Conservation (phyloP, 2,113 vertebrate species). For the Camelus dromedarius region DNA sequence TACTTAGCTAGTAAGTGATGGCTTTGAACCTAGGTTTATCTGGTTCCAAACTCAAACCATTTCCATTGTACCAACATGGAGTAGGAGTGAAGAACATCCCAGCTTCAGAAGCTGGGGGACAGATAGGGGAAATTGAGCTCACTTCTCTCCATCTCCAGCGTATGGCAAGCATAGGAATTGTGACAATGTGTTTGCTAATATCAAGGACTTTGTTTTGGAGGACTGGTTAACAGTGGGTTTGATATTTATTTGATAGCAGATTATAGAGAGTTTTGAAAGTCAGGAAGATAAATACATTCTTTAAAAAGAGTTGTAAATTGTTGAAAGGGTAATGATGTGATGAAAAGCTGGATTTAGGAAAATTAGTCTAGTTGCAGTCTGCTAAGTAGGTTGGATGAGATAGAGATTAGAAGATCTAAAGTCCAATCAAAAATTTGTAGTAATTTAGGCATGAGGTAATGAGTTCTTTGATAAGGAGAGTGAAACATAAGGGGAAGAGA, state of each 20-base stretch:
- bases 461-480: slow-evolving; percentile 13
- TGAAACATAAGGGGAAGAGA: not conserved
- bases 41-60: slow-evolving; percentile 41
- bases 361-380: slow-evolving; percentile 14
- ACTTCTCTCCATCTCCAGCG: not conserved
- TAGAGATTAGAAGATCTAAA: not conserved
- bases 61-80: not conserved
- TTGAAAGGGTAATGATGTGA: slow-evolving; percentile 39
- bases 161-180: not conserved
- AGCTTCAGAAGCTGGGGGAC: not conserved
- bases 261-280: not conserved
- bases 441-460: slow-evolving; percentile 13
- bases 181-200: not conserved
- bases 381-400: not conserved
- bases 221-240: not conserved
- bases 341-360: slow-evolving; percentile 42
- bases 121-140: not conserved
- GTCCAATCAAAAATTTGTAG: not conserved
- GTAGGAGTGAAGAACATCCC: not conserved
- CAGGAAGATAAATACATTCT: not conserved
- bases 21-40: slow-evolving; percentile 34
- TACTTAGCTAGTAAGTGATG: not conserved
- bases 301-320: not conserved
- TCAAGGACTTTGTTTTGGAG: not conserved
- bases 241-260: slow-evolving; percentile 26